Percentiles rank a stretch among this genome's conserved stretches.
Conservation (phyloP, 2,113 vertebrate genomes). For the Eonycteris spelaea region DNA sequence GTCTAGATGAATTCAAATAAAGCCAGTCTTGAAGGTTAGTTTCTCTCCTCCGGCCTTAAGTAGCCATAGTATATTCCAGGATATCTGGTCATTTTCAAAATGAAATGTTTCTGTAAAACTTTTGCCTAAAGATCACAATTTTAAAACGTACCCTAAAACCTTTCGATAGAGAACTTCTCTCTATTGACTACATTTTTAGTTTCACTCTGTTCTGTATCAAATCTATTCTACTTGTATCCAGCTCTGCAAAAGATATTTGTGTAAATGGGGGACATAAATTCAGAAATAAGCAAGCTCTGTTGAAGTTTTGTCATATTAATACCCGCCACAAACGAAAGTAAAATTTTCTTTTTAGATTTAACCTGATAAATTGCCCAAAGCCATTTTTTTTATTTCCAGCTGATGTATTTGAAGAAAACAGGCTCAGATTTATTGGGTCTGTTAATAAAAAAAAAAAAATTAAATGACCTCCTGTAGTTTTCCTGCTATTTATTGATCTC, state of each 20-base stretch:
- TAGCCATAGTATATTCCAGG: not conserved
- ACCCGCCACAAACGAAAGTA: conserved; percentile 56
- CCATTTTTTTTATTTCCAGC: conserved; percentile 62
- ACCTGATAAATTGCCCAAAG: conserved; percentile 60
- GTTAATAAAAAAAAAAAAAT: conserved; percentile 59
- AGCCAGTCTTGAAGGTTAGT: not conserved
- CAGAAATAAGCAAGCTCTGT: conserved; percentile 10
- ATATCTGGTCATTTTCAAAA: conserved; percentile 18
- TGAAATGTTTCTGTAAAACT: not conserved
- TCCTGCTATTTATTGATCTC: conserved; percentile 65
- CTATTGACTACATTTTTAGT: not conserved
- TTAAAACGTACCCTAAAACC: not conserved
- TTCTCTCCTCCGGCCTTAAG: not conserved
- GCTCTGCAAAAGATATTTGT: conserved; percentile 24
- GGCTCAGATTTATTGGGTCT: conserved; percentile 58
- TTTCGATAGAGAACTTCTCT: not conserved
- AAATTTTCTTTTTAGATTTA: conserved; percentile 73
- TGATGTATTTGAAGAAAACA: conserved; percentile 71
- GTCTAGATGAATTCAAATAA: conserved; percentile 26
- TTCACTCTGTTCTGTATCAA: conserved; percentile 5
- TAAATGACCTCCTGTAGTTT: conserved; percentile 71
- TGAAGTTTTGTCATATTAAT: conserved; percentile 66
- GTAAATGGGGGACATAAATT: conserved; percentile 55
- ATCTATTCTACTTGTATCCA: not conserved
- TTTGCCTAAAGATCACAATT: not conserved